phyloP scores from a whole-genome alignment of 2,888 invertebrate genomes.

The Panorpa germanica region DNA sequence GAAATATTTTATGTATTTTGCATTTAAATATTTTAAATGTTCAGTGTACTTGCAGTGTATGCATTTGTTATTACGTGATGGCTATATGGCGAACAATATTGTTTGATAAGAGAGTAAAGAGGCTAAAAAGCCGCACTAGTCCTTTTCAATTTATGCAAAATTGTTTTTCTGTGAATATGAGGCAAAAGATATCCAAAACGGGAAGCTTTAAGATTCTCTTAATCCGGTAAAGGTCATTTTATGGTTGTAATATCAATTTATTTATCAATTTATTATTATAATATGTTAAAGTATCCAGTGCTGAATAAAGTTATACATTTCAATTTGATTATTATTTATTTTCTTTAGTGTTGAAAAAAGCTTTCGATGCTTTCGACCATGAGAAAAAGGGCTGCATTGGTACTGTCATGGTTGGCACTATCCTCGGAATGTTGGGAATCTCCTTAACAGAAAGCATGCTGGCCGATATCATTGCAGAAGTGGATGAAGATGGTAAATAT shows the following conservation, averaged over 20 bases:
- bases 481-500: slow-evolving; percentile 76
- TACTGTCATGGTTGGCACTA: slow-evolving; percentile 57
- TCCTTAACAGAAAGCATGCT: slow-evolving; percentile 51
- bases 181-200: background rate
- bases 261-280: too few relatives aligned
- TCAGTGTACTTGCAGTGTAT: too few relatives aligned
- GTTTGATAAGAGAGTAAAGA: too few relatives aligned
- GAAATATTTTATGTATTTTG: too few relatives aligned
- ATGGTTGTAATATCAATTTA: background rate
- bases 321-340: slow-evolving; percentile 11
- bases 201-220: background rate
- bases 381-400: slow-evolving; percentile 72
- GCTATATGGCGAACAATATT: too few relatives aligned
- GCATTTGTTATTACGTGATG: too few relatives aligned
- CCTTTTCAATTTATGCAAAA: too few relatives aligned
- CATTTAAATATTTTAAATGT: too few relatives aligned
- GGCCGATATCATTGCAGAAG: slow-evolving; percentile 64
- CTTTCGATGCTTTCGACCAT: slow-evolving; percentile 82
- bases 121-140: too few relatives aligned
- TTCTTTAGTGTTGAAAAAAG: slow-evolving; percentile 61
- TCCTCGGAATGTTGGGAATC: slow-evolving; percentile 44
- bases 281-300: too few relatives aligned
- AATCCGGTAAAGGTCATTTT: too few relatives aligned
- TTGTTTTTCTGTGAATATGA: too few relatives aligned
- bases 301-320: background rate